These are phyloP conservation scores for Terrapene triunguis DNA, from an alignment of 2,113 vertebrate species.

Conservation along the genomic window DNA sequence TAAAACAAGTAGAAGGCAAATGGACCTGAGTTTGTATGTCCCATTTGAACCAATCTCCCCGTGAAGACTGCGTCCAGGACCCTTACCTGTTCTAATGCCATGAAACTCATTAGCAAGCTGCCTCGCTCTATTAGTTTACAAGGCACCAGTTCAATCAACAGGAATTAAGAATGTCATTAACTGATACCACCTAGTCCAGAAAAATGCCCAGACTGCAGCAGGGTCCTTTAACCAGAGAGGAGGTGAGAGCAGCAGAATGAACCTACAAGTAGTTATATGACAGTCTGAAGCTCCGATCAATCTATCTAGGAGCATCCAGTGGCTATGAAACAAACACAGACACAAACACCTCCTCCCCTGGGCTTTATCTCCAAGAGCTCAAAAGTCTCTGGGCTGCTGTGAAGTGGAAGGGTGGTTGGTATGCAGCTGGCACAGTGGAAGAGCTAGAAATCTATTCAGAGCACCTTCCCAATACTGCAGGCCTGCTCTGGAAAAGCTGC, in stretches of 20 bases:
- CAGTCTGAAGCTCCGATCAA: constrained; percentile 1
- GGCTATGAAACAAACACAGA: not conserved
- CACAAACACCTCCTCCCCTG: not conserved
- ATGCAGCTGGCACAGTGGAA: not conserved
- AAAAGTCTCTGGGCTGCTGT: not conserved
- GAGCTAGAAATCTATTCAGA: not conserved
- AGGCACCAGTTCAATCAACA: not conserved
- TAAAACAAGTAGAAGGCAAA: not conserved
- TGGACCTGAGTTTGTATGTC: not conserved
- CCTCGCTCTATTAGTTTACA: not conserved
- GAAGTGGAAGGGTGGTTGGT: not conserved
- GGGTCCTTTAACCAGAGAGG: not conserved
- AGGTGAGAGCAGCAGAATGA: not conserved
- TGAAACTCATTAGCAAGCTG: not conserved
- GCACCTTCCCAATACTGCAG: rapidly evolving
- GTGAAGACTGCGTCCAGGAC: not conserved
- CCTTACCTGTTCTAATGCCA: not conserved
- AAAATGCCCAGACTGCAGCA: not conserved
- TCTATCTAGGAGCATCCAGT: not conserved
- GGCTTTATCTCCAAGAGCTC: not conserved
- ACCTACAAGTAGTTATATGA: not conserved
- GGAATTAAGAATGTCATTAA: constrained; percentile 12
- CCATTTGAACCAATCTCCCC: not conserved
- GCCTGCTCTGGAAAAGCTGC: not conserved
- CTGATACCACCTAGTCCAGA: not conserved